phyloP scores from a whole-genome alignment of 2,888 invertebrate genomes.

The Synanthedon myopaeformis region DNA sequence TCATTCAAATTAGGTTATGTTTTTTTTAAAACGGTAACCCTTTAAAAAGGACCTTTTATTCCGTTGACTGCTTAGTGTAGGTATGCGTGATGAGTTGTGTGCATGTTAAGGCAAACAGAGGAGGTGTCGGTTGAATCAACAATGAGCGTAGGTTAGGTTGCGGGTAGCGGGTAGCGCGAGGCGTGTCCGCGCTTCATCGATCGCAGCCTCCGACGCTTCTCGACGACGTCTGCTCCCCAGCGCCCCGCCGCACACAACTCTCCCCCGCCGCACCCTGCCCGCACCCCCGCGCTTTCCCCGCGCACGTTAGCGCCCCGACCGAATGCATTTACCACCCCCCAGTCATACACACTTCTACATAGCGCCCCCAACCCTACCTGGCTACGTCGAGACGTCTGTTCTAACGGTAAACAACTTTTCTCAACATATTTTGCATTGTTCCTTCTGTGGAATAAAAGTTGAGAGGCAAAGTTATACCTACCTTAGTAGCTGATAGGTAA shows the following conservation, averaged over 20 bases:
- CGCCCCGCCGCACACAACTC: conserved; percentile 21
- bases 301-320: conserved; percentile 66
- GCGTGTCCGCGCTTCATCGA: conserved; percentile 70
- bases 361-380: conserved; percentile 24
- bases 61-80: too few relatives aligned
- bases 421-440: conserved; percentile 27
- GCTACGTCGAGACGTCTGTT: conserved; percentile 25
- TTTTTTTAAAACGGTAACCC: too few relatives aligned
- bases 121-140: conserved; percentile 35
- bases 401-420: conserved; percentile 16
- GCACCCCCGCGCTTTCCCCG: conserved; percentile 11
- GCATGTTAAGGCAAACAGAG: neutral
- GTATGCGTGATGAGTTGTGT: neutral
- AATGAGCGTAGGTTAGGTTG: conserved; percentile 41
- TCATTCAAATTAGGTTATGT: too few relatives aligned
- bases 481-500: too few relatives aligned
- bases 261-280: conserved; percentile 3
- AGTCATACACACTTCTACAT: conserved; percentile 32
- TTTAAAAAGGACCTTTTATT: neutral
- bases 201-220: conserved; percentile 67
- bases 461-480: too few relatives aligned
- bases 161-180: conserved; percentile 47
- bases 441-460: conserved; percentile 2
- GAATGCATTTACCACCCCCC: conserved; percentile 67
- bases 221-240: conserved; percentile 57